Evolutionary conservation across 2,888 invertebrate genomes (phyloP).

Genomic region (Acronicta aceris): DNA sequence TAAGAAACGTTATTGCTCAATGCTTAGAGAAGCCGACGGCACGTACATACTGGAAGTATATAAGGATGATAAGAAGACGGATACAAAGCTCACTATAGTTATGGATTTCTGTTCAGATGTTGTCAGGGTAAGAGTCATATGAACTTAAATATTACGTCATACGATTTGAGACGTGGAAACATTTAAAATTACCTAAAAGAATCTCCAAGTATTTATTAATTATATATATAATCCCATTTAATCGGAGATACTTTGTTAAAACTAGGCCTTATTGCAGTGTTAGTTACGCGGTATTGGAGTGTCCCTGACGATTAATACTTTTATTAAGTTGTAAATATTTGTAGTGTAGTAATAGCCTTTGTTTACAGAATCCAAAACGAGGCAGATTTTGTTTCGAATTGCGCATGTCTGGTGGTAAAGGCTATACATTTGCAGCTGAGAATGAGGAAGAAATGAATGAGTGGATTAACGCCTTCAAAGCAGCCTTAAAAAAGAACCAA

Average conservation of each 20-base stretch:
- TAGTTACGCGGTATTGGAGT: too few species aligned
- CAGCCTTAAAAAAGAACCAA: constrained; percentile 93
- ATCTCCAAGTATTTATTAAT: too few species aligned
- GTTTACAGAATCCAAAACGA: constrained; percentile 93
- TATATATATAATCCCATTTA: too few species aligned
- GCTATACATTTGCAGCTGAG: constrained; percentile 96
- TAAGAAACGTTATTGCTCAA: constrained; percentile 96
- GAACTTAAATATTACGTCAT: not conserved
- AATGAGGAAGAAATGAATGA: constrained; percentile 94
- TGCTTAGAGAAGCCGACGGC: constrained; percentile 96
- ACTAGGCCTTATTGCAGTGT: too few species aligned
- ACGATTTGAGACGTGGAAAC: too few species aligned
- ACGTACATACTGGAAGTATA: constrained; percentile 97
- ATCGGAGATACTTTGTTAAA: too few species aligned
- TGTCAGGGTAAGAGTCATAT: constrained; percentile 90
- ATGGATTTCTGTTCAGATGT: constrained; percentile 98
- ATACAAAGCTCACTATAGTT: constrained; percentile 97
- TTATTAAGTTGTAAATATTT: too few species aligned
- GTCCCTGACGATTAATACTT: too few species aligned
- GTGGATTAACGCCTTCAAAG: constrained; percentile 95
- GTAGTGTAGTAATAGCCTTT: not conserved
- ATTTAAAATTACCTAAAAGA: too few species aligned
- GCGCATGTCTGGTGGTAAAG: constrained; percentile 96
- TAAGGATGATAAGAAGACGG: constrained; percentile 97
- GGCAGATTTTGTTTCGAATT: constrained; percentile 96